Evolutionary conservation across 2,888 invertebrate genomes (phyloP), one percentile per base, ranked within the genome.

Genomic region (Cenopis cana): DNA sequence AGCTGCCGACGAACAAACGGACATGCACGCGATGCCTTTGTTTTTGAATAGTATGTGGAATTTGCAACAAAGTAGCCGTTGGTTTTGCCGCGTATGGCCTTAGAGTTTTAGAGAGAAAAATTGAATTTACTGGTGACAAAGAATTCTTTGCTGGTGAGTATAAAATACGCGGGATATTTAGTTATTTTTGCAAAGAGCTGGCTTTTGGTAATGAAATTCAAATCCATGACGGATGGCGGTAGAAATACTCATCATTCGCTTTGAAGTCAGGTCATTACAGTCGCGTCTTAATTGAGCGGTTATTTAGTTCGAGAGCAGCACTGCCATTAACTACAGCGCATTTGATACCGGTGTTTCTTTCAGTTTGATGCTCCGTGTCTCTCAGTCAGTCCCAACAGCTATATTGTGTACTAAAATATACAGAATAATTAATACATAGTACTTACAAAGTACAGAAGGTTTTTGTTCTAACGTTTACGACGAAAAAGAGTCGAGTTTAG

Each of bases 201-300:
- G n/a, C n/a, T n/a, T n/a, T n/a, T 17, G 18, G 10, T 54, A 36
- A 14, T 18, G 14, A 24, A 50, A 6, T 41, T 29, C 8, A n/a
- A 14, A 62, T 24, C 20, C 55, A 46, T n/a, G 46, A 20, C 24
- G 54, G 12, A 20, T 38, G 54, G 17, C 60, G 50, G 67, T 60
- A 54, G 38, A 65, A 54, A 66, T 59, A 65, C 59, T 46, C 70
- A 75, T 68, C 71, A 71, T 69, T 50, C 46, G 36, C 54, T 57
- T 72, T 76, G 78, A 78, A 76, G 75, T 77, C 75, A 74, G 72
- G 74, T 73, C 73, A 66, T 75, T 75, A 69, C 73, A 79, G 78
- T 76, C 75, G 74, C 73, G 68, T 74, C 83, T 80, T 83, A 84
- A 86, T 86, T 83, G 84, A 83, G 82, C 80, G 81, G 80, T 84